Evolutionary conservation across 1,140 invertebrate species (phyloP).

Genomic region (Matsumurasca onukii): DNA sequence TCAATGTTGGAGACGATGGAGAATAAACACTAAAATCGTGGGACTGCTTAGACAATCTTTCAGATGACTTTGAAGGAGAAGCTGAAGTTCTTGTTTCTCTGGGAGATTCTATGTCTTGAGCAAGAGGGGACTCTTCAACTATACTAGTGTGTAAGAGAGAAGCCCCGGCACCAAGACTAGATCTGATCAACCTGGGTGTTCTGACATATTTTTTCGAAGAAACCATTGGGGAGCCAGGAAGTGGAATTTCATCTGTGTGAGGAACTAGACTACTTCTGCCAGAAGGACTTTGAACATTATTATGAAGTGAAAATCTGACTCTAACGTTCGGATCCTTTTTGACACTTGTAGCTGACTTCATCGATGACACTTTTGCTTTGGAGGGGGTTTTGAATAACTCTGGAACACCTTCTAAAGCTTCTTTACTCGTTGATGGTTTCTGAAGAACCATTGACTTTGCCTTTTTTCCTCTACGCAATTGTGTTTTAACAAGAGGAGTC

Average conservation of each 20-base stretch:
- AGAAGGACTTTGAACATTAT: constrained; percentile 10
- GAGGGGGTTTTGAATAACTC: not conserved
- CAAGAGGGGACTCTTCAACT: not conserved
- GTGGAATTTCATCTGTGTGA: not conserved
- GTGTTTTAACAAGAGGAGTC: not conserved
- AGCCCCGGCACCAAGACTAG: not conserved
- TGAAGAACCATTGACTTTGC: not conserved
- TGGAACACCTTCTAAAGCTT: not conserved
- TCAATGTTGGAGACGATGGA: not conserved
- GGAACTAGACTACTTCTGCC: not conserved
- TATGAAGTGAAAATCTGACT: not conserved
- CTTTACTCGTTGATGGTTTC: not conserved
- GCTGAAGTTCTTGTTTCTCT: too few species aligned
- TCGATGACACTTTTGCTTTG: not conserved
- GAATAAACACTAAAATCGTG: not conserved
- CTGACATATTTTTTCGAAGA: not conserved
- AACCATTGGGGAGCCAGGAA: not conserved
- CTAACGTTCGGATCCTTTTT: not conserved
- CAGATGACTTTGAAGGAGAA: not conserved
- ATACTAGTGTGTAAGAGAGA: not conserved
- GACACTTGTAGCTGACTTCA: not conserved
- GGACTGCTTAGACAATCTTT: not conserved
- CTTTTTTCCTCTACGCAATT: not conserved
- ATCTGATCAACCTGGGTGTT: not conserved
- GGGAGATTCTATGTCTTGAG: not conserved